Evolutionary conservation across 2,113 vertebrate species (phyloP).

Genomic region (Dasyprocta punctata): DNA sequence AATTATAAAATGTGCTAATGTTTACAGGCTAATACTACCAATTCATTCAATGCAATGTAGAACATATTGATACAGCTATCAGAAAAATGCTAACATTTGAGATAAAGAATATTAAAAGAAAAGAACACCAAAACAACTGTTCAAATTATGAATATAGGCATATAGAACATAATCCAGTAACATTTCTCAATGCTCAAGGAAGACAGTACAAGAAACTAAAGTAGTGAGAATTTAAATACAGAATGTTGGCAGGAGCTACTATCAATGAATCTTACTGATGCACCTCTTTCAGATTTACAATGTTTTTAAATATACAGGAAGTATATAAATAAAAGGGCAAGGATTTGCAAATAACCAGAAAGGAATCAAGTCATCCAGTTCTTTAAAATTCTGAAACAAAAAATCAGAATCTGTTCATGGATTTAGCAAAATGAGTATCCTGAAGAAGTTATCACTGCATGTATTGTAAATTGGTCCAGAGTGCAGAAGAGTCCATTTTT

Average conservation of each 20-base stretch:
- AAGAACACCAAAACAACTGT: neutral
- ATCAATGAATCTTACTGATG: neutral
- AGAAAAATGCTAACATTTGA: neutral
- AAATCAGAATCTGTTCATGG: neutral
- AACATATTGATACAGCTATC: neutral
- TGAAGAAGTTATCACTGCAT: neutral
- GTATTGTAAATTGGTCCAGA: neutral
- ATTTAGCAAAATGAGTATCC: neutral
- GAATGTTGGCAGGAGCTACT: neutral
- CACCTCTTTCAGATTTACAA: neutral
- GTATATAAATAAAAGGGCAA: neutral
- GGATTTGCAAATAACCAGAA: neutral
- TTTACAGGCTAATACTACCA: neutral
- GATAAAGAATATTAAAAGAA: neutral
- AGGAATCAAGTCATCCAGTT: neutral
- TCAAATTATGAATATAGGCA: neutral
- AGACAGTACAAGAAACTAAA: neutral
- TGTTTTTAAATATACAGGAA: neutral
- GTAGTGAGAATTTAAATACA: constrained; percentile 2
- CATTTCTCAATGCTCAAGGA: neutral
- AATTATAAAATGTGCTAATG: neutral
- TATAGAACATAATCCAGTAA: neutral
- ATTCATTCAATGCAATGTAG: neutral
- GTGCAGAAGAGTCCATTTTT: neutral
- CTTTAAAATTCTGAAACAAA: constrained; percentile 14